Evolutionary conservation across 2,888 invertebrate species (phyloP), one percentile per base, ranked within the genome.

Genomic region (Ectemnius lituratus): DNA sequence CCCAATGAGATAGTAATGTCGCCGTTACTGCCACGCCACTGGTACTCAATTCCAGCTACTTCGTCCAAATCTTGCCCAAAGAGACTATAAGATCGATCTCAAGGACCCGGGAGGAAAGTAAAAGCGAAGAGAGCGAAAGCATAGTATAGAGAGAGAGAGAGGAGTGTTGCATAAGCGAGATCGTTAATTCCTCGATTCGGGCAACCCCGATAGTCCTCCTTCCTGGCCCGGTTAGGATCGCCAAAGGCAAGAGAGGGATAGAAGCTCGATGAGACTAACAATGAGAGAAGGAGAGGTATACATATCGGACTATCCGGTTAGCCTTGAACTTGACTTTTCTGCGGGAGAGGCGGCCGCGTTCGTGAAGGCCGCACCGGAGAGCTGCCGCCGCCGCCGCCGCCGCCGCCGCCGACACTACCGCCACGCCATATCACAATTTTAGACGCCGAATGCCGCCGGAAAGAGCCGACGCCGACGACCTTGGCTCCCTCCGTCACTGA

Each of bases 401-500:
- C 23, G 23, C 23, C 23, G 23, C 23, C 23, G 23, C 3, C 23
- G 23, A 23, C 23, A 23, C 23, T 23, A 23, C 23, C 80, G 72
- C 81, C 83, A 83, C 86, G 85, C 83, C 83, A 76, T 79, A 73
- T 70, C 79, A 78, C 82, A 82, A 82, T 80, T 82, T 88, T 87
- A 88, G 86, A 85, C 75, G 78, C 84, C 88, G 88, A 88, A 79
- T 71, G 67, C 68, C 80, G 84, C 77, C 88, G 89, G 86, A 88
- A 87, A 89, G 83, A 77, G 79, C 88, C 88, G 88, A 89, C 82
- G 76, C 59, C 60, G 28, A 28, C 76, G 84, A 67, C 86, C 86
- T 85, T 85, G 86, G 75, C 70, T 77, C 69, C 70, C 73, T 73
- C 74, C 62, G 67, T 70, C 63, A 59, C 69, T 72, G 56, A 27